phyloP scores from a whole-genome alignment of 2,797 vertebrate genomes.

The Mallotus villosus region DNA sequence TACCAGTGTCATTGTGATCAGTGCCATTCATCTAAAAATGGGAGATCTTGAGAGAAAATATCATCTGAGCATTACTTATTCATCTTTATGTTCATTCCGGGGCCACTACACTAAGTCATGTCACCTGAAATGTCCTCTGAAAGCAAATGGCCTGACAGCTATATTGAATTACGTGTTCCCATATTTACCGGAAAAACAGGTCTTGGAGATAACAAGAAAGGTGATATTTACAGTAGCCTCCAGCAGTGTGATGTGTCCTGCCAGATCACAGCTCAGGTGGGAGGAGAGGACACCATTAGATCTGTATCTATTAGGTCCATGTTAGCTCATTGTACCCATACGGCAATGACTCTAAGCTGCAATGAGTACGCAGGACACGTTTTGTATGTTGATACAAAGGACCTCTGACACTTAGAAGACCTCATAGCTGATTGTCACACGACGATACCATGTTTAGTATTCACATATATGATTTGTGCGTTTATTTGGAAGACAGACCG shows the following conservation, averaged over 20 bases:
- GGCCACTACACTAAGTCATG: slow-evolving; percentile 73
- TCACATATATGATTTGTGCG: neutral
- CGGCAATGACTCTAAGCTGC: neutral
- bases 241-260: slow-evolving; percentile 51
- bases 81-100: slow-evolving; percentile 74
- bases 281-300: neutral
- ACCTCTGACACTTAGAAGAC: slow-evolving; percentile 28
- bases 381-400: slow-evolving; percentile 9
- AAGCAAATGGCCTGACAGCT: slow-evolving; percentile 67
- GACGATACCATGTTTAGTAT: slow-evolving; percentile 15
- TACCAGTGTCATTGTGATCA: slow-evolving; percentile 66
- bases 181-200: slow-evolving; percentile 80
- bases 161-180: slow-evolving; percentile 74
- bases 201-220: slow-evolving; percentile 79
- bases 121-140: slow-evolving; percentile 76
- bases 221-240: slow-evolving; percentile 76
- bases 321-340: neutral
- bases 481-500: neutral
- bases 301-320: slow-evolving; percentile 3
- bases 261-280: slow-evolving; percentile 63
- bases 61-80: slow-evolving; percentile 83
- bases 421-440: slow-evolving; percentile 26
- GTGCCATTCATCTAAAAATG: slow-evolving; percentile 64
- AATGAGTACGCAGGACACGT: neutral
- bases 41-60: slow-evolving; percentile 64